Percentiles rank a stretch among this genome's conserved stretches.
phyloP scores from a whole-genome alignment of 2,888 invertebrate species.

The Chrysodeixis includens region DNA sequence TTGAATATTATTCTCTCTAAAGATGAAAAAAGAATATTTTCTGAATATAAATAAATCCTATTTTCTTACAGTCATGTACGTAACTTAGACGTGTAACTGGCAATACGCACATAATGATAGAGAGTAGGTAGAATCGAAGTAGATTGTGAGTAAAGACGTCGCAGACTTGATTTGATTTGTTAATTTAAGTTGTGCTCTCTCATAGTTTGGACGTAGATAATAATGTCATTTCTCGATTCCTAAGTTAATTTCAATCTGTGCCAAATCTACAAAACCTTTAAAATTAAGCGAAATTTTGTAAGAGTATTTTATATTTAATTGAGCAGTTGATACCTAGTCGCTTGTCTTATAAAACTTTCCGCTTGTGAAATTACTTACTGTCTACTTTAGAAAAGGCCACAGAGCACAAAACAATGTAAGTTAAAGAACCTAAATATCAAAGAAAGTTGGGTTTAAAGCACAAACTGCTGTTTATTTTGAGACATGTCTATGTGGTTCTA shows the following conservation, averaged over 20 bases:
- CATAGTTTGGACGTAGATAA: constrained; percentile 52
- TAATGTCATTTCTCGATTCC: constrained; percentile 35
- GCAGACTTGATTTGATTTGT: constrained; percentile 54
- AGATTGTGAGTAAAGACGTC: constrained; percentile 61
- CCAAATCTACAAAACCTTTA: constrained; percentile 77
- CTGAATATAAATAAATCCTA: constrained; percentile 85
- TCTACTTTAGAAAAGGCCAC: constrained; percentile 54
- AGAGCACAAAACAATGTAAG: constrained; percentile 55
- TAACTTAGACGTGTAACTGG: constrained; percentile 81
- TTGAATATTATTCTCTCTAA: constrained; percentile 78
- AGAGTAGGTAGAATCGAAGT: constrained; percentile 66
- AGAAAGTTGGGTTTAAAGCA: constrained; percentile 56
- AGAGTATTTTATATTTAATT: constrained; percentile 53
- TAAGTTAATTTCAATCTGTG: constrained; percentile 68
- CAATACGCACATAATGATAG: constrained; percentile 83
- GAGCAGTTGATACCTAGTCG: constrained; percentile 55
- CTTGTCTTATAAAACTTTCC: constrained; percentile 60
- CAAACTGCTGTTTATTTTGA: constrained; percentile 60
- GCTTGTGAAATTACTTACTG: constrained; percentile 60
- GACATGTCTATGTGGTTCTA: constrained; percentile 66
- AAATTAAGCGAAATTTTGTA: constrained; percentile 60
- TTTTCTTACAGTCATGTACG: constrained; percentile 86
- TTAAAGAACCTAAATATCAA: constrained; percentile 59
- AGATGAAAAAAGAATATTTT: constrained; percentile 81
- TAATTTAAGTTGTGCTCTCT: constrained; percentile 59